These are phyloP conservation scores for Gambusia holbrooki DNA, from an alignment of 2,113 vertebrate genomes.

Conservation along the genomic window DNA sequence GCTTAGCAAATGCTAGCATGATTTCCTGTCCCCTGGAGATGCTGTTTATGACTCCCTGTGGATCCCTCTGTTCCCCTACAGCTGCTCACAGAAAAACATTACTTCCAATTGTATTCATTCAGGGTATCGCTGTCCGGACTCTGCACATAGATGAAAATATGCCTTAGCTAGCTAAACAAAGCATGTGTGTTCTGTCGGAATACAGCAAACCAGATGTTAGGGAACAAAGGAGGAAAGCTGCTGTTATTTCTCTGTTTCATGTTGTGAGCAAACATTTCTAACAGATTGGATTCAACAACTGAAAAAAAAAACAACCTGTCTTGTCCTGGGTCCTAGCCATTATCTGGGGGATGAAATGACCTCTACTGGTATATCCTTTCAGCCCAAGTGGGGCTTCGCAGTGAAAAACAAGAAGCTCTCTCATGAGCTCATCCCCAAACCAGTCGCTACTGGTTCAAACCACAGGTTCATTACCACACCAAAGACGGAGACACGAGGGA, in stretches of 20 bases:
- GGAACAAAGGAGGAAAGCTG: background rate
- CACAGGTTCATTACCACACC: conserved; percentile 48
- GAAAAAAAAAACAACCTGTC: background rate
- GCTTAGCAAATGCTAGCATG: background rate
- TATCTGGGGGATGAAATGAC: conserved; percentile 28
- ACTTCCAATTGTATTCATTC: background rate
- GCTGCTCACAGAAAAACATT: background rate
- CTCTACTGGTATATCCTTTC: conserved; percentile 35
- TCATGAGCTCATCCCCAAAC: conserved; percentile 62
- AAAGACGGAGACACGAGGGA: conserved; percentile 4
- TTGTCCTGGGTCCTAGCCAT: background rate
- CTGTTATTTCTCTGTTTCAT: background rate
- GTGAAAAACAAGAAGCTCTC: conserved; percentile 49
- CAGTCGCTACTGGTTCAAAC: conserved; percentile 66
- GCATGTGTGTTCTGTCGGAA: conserved; percentile 27
- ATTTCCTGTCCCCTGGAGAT: background rate
- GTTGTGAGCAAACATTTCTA: background rate
- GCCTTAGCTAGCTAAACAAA: conserved; percentile 41
- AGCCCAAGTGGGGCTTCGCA: conserved; percentile 7
- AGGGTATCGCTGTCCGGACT: background rate
- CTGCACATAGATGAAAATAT: background rate
- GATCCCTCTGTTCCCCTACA: background rate
- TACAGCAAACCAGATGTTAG: conserved; percentile 8
- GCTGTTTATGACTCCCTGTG: background rate
- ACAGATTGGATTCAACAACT: background rate